Conservation (phyloP, 2,888 invertebrate species). For the Athalia cordata region DNA sequence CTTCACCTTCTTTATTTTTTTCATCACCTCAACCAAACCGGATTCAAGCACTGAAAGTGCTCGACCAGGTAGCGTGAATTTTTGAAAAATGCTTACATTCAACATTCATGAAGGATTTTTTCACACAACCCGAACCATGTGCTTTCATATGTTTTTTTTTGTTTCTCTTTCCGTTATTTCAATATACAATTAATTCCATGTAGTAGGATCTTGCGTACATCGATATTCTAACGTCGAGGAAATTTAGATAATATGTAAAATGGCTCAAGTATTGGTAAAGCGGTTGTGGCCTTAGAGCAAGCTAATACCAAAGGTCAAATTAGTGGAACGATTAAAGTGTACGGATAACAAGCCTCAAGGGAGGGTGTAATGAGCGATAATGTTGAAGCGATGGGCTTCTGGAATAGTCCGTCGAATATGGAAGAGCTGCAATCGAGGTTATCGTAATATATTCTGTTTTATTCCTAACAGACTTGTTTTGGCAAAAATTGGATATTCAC, state of each 20-base stretch:
- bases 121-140: background rate
- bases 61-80: constrained; percentile 9
- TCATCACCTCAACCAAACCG: constrained; percentile 13
- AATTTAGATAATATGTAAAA: background rate
- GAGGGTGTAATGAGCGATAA: constrained; percentile 14
- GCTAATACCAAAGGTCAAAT: constrained; percentile 11
- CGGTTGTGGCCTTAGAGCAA: no score
- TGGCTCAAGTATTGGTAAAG: background rate
- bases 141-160: no score
- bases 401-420: constrained; percentile 15
- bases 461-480: background rate
- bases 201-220: background rate
- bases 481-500: constrained; percentile 6
- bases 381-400: background rate
- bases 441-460: background rate
- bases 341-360: constrained; percentile 26
- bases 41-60: constrained; percentile 19
- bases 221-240: background rate
- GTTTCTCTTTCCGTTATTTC: no score
- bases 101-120: background rate
- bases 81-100: constrained; percentile 20
- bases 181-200: no score
- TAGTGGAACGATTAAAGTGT: background rate
- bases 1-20: constrained; percentile 6
- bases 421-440: constrained; percentile 12